A percentile compares a stretch with the other conserved stretches of the same genome.
phyloP scores from a whole-genome alignment of 2,797 vertebrate species.

The Okamejei kenojei region DNA sequence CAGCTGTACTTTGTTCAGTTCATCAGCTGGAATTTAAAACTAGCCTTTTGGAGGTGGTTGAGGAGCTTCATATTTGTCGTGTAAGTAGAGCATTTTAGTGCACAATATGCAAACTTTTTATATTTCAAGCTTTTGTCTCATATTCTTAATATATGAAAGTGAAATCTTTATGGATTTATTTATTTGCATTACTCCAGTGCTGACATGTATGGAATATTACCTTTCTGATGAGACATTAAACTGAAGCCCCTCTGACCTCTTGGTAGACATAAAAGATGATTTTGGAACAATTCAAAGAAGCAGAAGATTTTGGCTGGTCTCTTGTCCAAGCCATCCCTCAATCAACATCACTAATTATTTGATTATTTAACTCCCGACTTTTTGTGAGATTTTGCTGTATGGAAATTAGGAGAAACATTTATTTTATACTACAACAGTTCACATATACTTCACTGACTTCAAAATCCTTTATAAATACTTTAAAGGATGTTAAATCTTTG shows the following conservation, averaged over 20 bases:
- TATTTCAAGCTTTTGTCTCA: neutral
- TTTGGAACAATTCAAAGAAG: neutral
- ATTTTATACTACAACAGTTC: neutral
- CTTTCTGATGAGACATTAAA: neutral
- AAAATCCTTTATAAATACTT: too few relatives aligned
- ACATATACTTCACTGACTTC: too few relatives aligned
- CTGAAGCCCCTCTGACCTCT: too few relatives aligned
- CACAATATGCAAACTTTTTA: neutral
- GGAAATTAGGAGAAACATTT: too few relatives aligned
- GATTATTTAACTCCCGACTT: neutral
- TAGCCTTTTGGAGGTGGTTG: conserved; percentile 72
- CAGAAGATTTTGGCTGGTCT: too few relatives aligned
- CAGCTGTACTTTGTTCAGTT: conserved; percentile 66
- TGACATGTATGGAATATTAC: neutral
- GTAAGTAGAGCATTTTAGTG: conserved; percentile 54
- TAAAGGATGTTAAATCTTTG: too few relatives aligned
- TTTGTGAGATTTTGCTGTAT: neutral
- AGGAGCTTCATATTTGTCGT: conserved; percentile 82
- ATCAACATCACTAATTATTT: neutral
- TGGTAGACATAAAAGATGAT: too few relatives aligned
- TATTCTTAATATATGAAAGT: neutral
- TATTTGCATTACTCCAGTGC: neutral
- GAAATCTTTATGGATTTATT: neutral
- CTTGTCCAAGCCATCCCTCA: too few relatives aligned
- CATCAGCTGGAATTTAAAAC: conserved; percentile 80